These are phyloP conservation scores for Eumacrocentrus americanus DNA, from an alignment of 2,888 invertebrate genomes.

Conservation along the genomic window DNA sequence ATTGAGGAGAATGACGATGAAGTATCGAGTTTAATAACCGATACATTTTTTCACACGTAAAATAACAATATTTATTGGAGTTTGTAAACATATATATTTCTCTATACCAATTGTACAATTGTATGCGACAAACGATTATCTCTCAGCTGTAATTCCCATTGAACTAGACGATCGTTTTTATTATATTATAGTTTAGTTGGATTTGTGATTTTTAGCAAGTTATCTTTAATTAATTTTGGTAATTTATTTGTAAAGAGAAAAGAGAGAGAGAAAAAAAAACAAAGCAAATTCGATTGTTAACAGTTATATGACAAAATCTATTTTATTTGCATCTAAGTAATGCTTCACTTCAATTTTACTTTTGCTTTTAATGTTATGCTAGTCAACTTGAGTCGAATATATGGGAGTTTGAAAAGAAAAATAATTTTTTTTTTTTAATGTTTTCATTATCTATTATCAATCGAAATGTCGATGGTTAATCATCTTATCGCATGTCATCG, in stretches of 20 bases:
- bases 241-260: too few relatives aligned
- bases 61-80: conserved; percentile 53
- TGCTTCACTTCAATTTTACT: conserved; percentile 31
- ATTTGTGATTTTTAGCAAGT: background rate
- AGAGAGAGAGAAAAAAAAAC: too few relatives aligned
- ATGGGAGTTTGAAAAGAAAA: conserved; percentile 46
- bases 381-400: conserved; percentile 56
- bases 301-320: conserved; percentile 16
- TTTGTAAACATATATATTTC: conserved; percentile 45
- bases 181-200: too few relatives aligned
- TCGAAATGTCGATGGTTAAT: conserved; percentile 26
- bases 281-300: too few relatives aligned
- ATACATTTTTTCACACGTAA: conserved; percentile 45
- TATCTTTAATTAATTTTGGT: too few relatives aligned
- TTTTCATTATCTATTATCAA: conserved; percentile 44
- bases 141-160: conserved; percentile 35
- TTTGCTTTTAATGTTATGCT: conserved; percentile 48
- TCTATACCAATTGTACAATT: conserved; percentile 39
- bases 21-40: conserved; percentile 39
- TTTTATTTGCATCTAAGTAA: conserved; percentile 18
- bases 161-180: conserved; percentile 41
- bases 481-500: conserved; percentile 36
- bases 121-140: conserved; percentile 21
- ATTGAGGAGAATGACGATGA: background rate
- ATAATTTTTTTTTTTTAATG: conserved; percentile 41